Evolutionary conservation across 2,797 vertebrate genomes (phyloP).

Genomic region (Enteromius thamalakanensis): DNA sequence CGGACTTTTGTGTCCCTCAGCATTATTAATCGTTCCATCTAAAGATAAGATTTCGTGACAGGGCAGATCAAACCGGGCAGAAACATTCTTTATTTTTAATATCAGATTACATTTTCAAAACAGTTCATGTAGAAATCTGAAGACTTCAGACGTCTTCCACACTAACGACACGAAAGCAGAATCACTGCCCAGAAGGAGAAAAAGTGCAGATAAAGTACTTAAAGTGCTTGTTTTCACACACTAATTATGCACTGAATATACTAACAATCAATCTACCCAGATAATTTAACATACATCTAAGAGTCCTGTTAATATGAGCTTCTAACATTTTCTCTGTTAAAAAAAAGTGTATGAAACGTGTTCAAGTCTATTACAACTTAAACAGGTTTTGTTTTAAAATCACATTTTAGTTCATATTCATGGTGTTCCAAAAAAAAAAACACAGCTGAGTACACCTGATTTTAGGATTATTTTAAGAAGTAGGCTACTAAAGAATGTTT

Average conservation of each 20-base stretch:
- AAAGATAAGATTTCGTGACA: not conserved
- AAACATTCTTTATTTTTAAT: constrained; percentile 6
- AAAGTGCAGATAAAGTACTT: not conserved
- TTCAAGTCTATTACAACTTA: not conserved
- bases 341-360: not conserved
- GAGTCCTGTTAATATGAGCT: not conserved
- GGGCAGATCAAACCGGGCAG: not conserved
- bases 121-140: not conserved
- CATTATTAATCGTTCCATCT: not conserved
- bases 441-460: not conserved
- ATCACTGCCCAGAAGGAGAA: not conserved
- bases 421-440: not conserved
- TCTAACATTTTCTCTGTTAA: not conserved
- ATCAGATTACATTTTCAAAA: constrained; percentile 5
- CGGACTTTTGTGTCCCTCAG: not conserved
- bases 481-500: not conserved
- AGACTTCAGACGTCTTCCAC: not conserved
- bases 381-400: not conserved
- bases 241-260: not conserved
- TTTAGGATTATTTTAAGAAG: not conserved
- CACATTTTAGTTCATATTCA: not conserved
- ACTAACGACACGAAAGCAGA: not conserved
- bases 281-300: not conserved
- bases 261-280: not conserved
- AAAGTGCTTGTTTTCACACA: not conserved